Evolutionary conservation across 2,888 invertebrate genomes (phyloP).

Genomic region (Abrostola triplasia): DNA sequence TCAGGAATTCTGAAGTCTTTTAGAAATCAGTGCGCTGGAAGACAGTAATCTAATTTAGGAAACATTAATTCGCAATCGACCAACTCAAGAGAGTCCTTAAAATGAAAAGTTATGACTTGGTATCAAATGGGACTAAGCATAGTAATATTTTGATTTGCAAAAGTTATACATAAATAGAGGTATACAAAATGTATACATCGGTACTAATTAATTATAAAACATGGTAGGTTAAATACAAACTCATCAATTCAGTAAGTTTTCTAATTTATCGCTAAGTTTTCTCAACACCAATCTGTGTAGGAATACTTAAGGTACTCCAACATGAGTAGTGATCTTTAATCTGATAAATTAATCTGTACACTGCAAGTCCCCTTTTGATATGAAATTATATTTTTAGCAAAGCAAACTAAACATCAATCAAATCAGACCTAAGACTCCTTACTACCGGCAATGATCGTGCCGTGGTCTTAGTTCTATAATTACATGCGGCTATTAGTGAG

Average conservation of each 20-base stretch:
- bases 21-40: constrained; percentile 65
- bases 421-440: constrained; percentile 19
- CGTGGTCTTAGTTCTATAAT: constrained; percentile 52
- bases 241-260: constrained; percentile 29
- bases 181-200: no score
- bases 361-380: constrained; percentile 9
- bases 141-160: no score
- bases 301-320: constrained; percentile 6
- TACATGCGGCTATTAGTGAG: constrained; percentile 55
- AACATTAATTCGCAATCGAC: constrained; percentile 45
- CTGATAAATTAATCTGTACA: constrained; percentile 17
- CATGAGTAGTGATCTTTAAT: constrained; percentile 10
- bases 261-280: constrained; percentile 28
- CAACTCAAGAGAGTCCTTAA: constrained; percentile 2
- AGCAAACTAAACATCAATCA: constrained; percentile 37
- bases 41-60: constrained; percentile 51
- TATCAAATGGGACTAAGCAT: no score
- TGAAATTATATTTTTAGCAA: constrained; percentile 23
- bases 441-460: constrained; percentile 39
- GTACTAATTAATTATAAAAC: constrained; percentile 5
- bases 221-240: constrained; percentile 20
- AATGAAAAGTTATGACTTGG: not conserved
- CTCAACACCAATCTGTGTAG: constrained; percentile 13
- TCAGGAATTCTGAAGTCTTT: constrained; percentile 74
- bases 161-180: no score